Evolutionary conservation across 2,113 vertebrate genomes (phyloP).

Genomic region (Ciconia maguari): DNA sequence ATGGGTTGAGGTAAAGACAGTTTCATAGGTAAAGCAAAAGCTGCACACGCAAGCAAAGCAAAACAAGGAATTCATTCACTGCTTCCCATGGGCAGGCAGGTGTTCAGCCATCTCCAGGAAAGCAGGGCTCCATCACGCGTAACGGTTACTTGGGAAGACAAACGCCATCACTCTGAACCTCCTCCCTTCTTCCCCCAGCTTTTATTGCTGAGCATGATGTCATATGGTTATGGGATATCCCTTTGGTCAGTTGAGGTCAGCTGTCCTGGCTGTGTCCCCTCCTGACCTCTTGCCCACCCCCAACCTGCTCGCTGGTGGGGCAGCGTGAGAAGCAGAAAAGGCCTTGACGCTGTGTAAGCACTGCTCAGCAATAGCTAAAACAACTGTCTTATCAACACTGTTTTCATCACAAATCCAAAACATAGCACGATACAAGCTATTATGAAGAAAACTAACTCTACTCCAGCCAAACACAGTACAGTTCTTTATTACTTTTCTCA

Average conservation of each 20-base stretch:
- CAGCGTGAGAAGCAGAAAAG: background rate
- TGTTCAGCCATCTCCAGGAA: background rate
- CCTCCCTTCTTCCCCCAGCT: background rate
- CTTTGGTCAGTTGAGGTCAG: background rate
- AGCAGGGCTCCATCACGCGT: fast-evolving
- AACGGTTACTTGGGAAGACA: background rate
- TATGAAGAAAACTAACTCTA: background rate
- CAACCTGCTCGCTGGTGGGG: background rate
- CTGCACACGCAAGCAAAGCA: background rate
- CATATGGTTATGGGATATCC: background rate
- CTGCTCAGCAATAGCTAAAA: background rate
- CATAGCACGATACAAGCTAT: background rate
- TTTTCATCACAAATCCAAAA: background rate
- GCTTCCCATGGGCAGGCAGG: background rate
- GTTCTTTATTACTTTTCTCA: background rate
- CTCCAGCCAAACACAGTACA: background rate
- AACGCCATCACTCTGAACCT: fast-evolving
- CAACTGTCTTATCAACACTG: background rate
- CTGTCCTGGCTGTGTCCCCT: background rate
- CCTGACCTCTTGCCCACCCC: background rate
- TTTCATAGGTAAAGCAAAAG: background rate
- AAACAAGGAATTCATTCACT: background rate
- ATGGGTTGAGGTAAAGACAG: background rate
- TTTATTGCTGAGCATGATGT: background rate
- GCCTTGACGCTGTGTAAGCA: background rate